phyloP scores from a whole-genome alignment of 2,113 vertebrate species.

The Crotalus tigris region DNA sequence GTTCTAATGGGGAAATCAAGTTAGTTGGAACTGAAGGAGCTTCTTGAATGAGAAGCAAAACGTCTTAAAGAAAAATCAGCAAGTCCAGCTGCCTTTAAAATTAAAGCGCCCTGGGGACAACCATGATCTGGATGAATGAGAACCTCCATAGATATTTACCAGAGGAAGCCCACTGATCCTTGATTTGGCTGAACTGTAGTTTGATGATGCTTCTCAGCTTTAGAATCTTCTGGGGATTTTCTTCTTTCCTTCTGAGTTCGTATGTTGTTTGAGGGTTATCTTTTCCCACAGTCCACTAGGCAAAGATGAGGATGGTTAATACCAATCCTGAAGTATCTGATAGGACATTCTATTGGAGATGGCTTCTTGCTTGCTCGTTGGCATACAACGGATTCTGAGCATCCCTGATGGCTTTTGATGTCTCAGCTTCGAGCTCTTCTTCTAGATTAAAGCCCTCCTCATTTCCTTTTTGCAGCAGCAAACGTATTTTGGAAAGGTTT shows the following conservation, averaged over 20 bases:
- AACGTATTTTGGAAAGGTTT: neutral
- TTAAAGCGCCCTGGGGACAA: neutral
- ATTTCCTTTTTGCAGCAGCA: neutral
- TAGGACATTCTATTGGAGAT: neutral
- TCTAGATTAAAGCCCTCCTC: neutral
- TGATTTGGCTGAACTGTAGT: neutral
- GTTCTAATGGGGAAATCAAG: neutral
- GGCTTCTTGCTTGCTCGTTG: neutral
- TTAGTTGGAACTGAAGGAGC: neutral
- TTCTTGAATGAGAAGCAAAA: neutral
- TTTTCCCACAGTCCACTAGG: slow-evolving; percentile 9
- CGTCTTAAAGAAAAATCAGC: neutral
- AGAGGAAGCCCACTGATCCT: neutral
- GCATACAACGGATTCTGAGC: neutral
- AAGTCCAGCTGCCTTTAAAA: neutral
- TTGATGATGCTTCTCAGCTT: neutral
- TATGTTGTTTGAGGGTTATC: neutral
- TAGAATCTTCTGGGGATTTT: neutral
- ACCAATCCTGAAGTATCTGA: neutral
- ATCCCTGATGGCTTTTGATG: neutral
- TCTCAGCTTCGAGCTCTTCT: neutral
- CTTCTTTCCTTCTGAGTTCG: slow-evolving; percentile 3
- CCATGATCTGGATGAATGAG: neutral
- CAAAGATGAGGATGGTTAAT: neutral
- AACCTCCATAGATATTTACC: neutral